Evolutionary conservation across 2,888 invertebrate genomes (phyloP), one percentile per base, ranked within the genome.

Genomic region (Tigriopus californicus): DNA sequence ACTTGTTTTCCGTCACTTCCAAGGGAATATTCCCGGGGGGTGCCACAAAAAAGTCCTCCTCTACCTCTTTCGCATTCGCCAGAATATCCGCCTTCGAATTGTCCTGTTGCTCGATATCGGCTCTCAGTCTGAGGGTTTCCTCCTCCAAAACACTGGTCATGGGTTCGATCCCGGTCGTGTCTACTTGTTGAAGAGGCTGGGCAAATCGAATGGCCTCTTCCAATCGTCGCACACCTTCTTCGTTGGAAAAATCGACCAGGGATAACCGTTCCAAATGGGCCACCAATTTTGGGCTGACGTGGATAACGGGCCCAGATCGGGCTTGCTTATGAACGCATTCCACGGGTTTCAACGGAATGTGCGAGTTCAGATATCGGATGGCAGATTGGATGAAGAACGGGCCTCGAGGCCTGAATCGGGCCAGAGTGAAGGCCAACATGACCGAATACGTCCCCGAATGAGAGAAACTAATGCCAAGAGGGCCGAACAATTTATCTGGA

Each of bases 151-250:
- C 41, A 54, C 40, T 41, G 54, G 11, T 40, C 54, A 54, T 54
- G 20, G 54, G 54, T 41, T 54, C 54, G 11, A 54, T 24, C 10
- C 41, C 41, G 5, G 15, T 22, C 1, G 54, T 41, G 8, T 54
- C 22, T 10, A 54, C 41, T n/a, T 54, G 15, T 54, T 41, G 33
- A 1, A 54, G 41, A 33, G 54, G 54, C 4, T 54, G 54, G 15
- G 41, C 54, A 15, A 54, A 54, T 41, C 18, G 15, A 41, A 54
- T 54, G 15, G 54, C 54, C 18, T 41, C 41, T 54, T 54, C 41
- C 13, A 54, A 18, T 40, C 54, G 15, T 1, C 22, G 33, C 5
- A 41, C 8, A 6, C 41, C 54, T 54, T 49, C 49, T 8, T 20
- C 49, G 11, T 22, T 49, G 49, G 49, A 18, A 49, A 49, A 49